Base-by-base conservation (phyloP, 1,140 invertebrate species). In the Drosophila subobscura region DNA sequence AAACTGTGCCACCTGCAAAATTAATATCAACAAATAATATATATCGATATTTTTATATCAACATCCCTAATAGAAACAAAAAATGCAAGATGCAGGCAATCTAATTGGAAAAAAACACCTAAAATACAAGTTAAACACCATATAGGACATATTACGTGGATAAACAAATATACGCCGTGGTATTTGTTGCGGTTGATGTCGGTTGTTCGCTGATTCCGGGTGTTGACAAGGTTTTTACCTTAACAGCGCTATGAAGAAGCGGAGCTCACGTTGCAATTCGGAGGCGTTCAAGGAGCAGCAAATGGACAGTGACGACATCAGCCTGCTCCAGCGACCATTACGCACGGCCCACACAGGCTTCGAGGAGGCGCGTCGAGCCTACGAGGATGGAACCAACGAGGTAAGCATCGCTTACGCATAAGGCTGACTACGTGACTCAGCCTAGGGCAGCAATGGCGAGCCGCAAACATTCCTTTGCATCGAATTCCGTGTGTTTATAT, bases 281-380 rank as follows among this genome's bases (percentile, higher is more conserved):
- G 86, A 86, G 54, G 86, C 59, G 27, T 57, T 73, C 7, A 74
- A 75, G 63, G 72, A 76, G 59, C 72, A 85, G 66, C 70, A 77
- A 57, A 74, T 86, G 68, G 81, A 70, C 33, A 60, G 64, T 67
- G 79, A 75, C 44, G 94, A 95, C 81, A 92, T 93, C 72, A 93
- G 94, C 55, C 76, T 94, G 46, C 90, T 95, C 49, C 92, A 94
- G 72, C 94, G 94, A 80, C 94, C 94, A 20, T 92, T 95, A 72
- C 91, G 92, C 20, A 94, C 93, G 25, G 94, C 94, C 79, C 84
- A 94, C 46, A 93, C 93, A 29, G 93, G 93, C 29, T 93, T 95
- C 81, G 92, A 92, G 59, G 94, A 95, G 76, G 93, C 94, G 4
- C 92, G 93, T 40, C 92, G 92, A 59, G 92, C 94, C 47, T 94